A percentile compares a stretch with the other conserved stretches of the same genome.
phyloP scores from a whole-genome alignment of 1,140 invertebrate species.

The Vollenhovia emeryi region DNA sequence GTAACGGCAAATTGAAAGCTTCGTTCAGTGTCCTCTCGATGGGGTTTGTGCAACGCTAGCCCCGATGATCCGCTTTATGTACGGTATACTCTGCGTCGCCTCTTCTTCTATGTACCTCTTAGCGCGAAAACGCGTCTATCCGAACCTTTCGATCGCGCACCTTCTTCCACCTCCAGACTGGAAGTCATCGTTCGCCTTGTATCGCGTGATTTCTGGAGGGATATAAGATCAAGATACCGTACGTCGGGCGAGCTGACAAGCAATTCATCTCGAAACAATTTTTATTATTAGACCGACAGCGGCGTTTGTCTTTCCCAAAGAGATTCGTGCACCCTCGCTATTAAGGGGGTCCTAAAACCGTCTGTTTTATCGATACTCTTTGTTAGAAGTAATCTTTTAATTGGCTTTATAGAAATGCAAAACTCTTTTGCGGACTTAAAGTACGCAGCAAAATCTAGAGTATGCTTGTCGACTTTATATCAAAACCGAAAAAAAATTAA shows the following conservation, averaged over 20 bases:
- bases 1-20: slow-evolving; percentile 62
- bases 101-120: slow-evolving; percentile 23
- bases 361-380: no score
- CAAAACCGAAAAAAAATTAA: no score
- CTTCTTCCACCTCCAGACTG: background rate
- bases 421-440: no score
- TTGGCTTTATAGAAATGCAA: no score
- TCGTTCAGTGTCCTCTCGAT: slow-evolving; percentile 40
- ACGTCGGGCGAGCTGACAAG: background rate
- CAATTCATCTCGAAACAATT: background rate
- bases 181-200: background rate
- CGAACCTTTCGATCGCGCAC: background rate
- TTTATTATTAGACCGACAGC: background rate
- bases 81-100: slow-evolving; percentile 22
- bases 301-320: background rate
- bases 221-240: background rate
- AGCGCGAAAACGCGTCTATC: background rate
- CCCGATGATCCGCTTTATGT: slow-evolving; percentile 54
- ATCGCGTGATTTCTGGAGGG: background rate
- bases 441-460: no score
- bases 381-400: no score
- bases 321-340: no score
- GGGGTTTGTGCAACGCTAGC: slow-evolving; percentile 30
- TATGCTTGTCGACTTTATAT: no score
- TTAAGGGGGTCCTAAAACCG: no score